Evolutionary conservation across 2,113 vertebrate species (phyloP), one percentile per base, ranked within the genome.

Genomic region (Podiceps cristatus): DNA sequence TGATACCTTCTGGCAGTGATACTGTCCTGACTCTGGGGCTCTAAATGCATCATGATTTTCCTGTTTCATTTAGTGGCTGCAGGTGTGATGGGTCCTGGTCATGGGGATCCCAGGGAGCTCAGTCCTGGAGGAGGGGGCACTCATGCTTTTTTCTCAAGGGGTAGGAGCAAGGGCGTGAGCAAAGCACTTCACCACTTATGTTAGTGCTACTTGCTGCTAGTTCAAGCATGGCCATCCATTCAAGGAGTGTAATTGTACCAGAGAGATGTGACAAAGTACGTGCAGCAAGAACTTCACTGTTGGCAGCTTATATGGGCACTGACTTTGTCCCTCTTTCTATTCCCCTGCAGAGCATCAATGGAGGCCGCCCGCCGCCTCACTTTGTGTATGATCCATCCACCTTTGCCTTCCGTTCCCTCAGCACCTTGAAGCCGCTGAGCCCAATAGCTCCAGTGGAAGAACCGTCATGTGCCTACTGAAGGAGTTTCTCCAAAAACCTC

Each of bases 321-420:
- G 86, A 97, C 52, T 64, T 79, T 1, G 3, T 94, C 58, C 18
- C 20, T 94, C 29, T 96, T 53, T 80, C 67, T 87, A 63, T 93
- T 74, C 62, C 42, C n/a, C 20, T 35, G 35, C 98, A 99, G 99
- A 99, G 97, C 93, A 96, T 98, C 97, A 98, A 72, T 0, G 96
- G 98, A 81, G 98, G 97, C 82, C 97, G 98, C 67, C 98, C 99
- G 2, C 94, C 98, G 0, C 97, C 99, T 89, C 98, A 98, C 95
- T 99, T 99, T 47, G 92, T 99, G 88, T 99, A 99, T 14, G 99
- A 99, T 89, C 99, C 99, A 53, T 99, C 99, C 73, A 98, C 98
- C 94, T 99, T 99, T 84, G 98, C 99, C 94, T 99, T 99, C 98
- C 99, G 98, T 53, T 99, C 99, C 60, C 95, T 99, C 95, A 99